Conservation (phyloP, 2,888 invertebrate genomes). For the Ceramica pisi region DNA sequence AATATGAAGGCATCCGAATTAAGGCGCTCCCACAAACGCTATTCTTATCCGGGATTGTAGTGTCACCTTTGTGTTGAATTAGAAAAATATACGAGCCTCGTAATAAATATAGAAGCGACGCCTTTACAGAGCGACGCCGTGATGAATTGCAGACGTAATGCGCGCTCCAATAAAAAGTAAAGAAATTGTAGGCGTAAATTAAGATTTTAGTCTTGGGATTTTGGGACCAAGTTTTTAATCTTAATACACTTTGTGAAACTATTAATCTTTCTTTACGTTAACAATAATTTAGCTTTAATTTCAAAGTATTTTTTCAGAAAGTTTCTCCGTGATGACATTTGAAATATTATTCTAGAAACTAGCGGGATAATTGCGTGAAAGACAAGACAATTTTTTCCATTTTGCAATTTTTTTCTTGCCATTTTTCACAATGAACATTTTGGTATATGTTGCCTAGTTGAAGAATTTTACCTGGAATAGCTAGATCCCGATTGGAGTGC, state of each 20-base stretch:
- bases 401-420: no score
- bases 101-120: conserved; percentile 54
- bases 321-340: background rate
- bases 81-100: conserved; percentile 61
- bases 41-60: conserved; percentile 61
- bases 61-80: conserved; percentile 64
- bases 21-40: conserved; percentile 61
- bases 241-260: conserved; percentile 27
- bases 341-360: background rate
- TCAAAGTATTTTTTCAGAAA: background rate
- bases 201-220: conserved; percentile 29
- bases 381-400: background rate
- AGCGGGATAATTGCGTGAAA: background rate
- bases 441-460: background rate
- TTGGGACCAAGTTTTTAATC: conserved; percentile 17
- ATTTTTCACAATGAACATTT: no score
- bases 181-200: conserved; percentile 37
- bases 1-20: conserved; percentile 72
- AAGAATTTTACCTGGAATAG: background rate
- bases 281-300: conserved; percentile 1
- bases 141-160: conserved; percentile 47
- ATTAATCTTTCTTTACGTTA: conserved; percentile 10
- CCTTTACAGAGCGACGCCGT: conserved; percentile 42
- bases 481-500: background rate
- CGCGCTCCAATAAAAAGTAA: conserved; percentile 46